Base-by-base conservation (phyloP, 2,113 vertebrate genomes). In the Leiothrix lutea region DNA sequence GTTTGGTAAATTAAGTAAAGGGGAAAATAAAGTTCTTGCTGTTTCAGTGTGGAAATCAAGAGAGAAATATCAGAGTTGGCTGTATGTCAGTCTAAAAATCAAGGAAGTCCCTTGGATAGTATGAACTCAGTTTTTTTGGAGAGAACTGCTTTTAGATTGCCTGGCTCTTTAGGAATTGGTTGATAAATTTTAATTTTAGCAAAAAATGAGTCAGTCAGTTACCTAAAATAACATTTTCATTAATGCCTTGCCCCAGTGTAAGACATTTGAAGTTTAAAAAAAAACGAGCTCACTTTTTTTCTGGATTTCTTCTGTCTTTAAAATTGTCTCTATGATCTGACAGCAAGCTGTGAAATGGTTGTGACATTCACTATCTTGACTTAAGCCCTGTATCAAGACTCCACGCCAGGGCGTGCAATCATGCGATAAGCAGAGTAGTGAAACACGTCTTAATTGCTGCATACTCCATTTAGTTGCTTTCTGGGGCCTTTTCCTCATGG, bases 341-440 rank as follows among this genome's bases (percentile, higher is more conserved):
- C 60, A 70, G 82, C 71, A 40, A 62, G 72, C 85, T 86, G 74
- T 92, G 93, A 80, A 78, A 60, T 78, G 65, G 56, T 90, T 90
- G 75, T 86, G 82, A 80, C 85, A n/a, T 61, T 93, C n/a, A 1
- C 38, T 93, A n/a, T 92, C 86, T 95, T 83, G 64, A 47, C 88
- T 86, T 78, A 12, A 90, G 74, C 64, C 74, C 67, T 79, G 14
- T 77, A 44, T 86, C 48, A 77, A 62, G 92, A 54, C 80, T 94
- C 47, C 24, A n/a, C 4, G 36, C 51, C 72, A 54, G 69, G 51
- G 56, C 84, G 71, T 64, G 80, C 54, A 86, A 8, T 53, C 48
- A 16, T 16, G 48, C 1, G 16, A 90, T 90, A 86, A 80, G 69
- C 57, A 56, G 25, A n/a, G 18, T 5, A 67, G 80, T 90, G 36